phyloP scores from a whole-genome alignment of 2,797 vertebrate genomes.

The Limnodromus scolopaceus region DNA sequence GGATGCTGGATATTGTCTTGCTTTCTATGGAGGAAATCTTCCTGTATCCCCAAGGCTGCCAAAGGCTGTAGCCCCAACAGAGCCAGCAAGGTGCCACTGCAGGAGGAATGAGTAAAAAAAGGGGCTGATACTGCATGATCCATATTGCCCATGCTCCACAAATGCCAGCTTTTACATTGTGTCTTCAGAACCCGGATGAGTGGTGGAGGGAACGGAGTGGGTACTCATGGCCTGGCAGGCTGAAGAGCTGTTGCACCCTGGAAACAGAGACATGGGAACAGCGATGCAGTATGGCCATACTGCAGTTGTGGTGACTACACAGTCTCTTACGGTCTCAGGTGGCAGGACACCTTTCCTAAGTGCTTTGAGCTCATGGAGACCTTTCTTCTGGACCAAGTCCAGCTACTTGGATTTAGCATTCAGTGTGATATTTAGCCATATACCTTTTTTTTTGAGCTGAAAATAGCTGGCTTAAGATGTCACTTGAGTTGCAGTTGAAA shows the following conservation, averaged over 20 bases:
- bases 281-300: not conserved
- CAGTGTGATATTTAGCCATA: not conserved
- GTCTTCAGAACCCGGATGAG: not conserved
- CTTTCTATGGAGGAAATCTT: not conserved
- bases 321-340: not conserved
- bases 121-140: not conserved
- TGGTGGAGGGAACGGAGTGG: not conserved
- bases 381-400: not conserved
- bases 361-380: not conserved
- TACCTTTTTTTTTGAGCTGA: not conserved
- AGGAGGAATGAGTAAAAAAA: not conserved
- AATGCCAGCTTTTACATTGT: rapidly evolving
- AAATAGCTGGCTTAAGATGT: not conserved
- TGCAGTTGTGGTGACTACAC: not conserved
- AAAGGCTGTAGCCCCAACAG: not conserved
- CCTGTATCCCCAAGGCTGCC: not conserved
- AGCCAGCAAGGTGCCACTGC: not conserved
- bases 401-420: not conserved
- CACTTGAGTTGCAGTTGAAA: not conserved
- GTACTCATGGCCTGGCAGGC: not conserved
- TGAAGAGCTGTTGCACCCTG: not conserved
- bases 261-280: not conserved
- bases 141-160: not conserved
- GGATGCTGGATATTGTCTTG: not conserved
- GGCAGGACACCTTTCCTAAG: not conserved